phyloP scores from a whole-genome alignment of 2,113 vertebrate species.

The Lipophrys pholis region DNA sequence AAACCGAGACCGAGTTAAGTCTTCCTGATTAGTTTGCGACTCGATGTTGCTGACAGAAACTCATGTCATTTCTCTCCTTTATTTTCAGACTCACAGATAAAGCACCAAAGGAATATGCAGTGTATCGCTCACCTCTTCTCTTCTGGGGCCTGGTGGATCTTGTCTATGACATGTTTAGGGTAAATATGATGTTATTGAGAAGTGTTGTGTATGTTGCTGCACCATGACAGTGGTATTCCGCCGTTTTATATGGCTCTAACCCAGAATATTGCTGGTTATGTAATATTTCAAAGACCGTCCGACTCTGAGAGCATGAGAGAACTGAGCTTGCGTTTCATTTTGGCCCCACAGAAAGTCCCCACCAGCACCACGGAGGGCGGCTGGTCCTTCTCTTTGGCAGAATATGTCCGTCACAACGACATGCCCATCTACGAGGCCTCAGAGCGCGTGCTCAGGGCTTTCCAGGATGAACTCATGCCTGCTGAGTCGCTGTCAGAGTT shows the following conservation, averaged over 20 bases:
- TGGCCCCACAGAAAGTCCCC: slow-evolving; percentile 92
- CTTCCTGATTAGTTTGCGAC: too few species aligned
- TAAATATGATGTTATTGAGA: slow-evolving; percentile 65
- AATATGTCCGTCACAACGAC: slow-evolving; percentile 97
- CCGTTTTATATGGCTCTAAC: not conserved
- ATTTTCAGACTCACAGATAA: slow-evolving; percentile 91
- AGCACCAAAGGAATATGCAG: slow-evolving; percentile 91
- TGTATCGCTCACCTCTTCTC: slow-evolving; percentile 95
- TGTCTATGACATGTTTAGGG: slow-evolving; percentile 98
- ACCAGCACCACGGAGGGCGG: slow-evolving; percentile 99
- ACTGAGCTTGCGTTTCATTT: not conserved
- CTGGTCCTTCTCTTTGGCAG: slow-evolving; percentile 99
- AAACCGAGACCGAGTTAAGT: too few species aligned
- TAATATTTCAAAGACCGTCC: too few species aligned
- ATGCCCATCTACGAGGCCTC: slow-evolving; percentile 98
- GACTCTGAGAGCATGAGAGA: too few species aligned
- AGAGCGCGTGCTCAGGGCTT: slow-evolving; percentile 93
- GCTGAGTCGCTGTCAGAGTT: slow-evolving; percentile 96
- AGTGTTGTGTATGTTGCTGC: not conserved
- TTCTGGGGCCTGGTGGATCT: slow-evolving; percentile 99
- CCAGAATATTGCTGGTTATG: too few species aligned
- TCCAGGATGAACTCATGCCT: slow-evolving; percentile 99
- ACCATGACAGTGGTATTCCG: not conserved
- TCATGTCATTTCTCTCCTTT: slow-evolving; percentile 7
- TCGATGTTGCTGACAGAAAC: too few species aligned